Evolutionary conservation across 2,888 invertebrate species (phyloP), one percentile per base, ranked within the genome.

Genomic region (Leistus spinibarbis): DNA sequence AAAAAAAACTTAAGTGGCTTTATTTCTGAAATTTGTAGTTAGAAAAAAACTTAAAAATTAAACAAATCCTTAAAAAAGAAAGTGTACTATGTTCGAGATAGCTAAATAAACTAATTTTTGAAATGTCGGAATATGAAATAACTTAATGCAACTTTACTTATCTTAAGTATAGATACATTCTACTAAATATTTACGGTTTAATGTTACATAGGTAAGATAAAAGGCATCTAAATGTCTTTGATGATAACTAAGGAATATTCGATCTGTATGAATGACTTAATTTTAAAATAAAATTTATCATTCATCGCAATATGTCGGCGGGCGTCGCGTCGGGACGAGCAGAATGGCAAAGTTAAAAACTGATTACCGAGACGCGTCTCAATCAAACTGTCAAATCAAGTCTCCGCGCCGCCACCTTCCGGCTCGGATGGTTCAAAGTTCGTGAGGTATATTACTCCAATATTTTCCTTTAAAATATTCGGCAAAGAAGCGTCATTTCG

Each of bases 391-490:
- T 67, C 67, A 67, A 73, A 73, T 73, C 73, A 73, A 60, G 67
- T 73, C 20, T 17, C 20, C 22, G 60, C 1, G 5, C 54, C 17
- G n/a, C 17, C 2, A 16, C n/a, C n/a, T n/a, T 56, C 54, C 54
- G 53, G 24, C 54, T 62, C 53, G 10, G 54, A 23, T 23, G 24
- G 40, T 40, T 64, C n/a, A 64, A 27, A 64, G 7, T 64, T 64
- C 64, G 24, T 16, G 62, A 72, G 53, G 40, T 72, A n/a, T n/a
- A 72, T 60, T 60, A 23, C 73, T 74, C 40, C 54, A 75, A 75
- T 75, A 75, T 75, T 75, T 64, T 53, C 69, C 0, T 23, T 67
- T 69, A 75, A 75, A 69, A 75, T 75, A 74, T 74, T 74, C 75
- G 54, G 24, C 0, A 9, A 3, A 56, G 63, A 40, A 40, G 20